phyloP scores from a whole-genome alignment of 2,797 vertebrate genomes.

The Paratrypauchen microcephalus region DNA sequence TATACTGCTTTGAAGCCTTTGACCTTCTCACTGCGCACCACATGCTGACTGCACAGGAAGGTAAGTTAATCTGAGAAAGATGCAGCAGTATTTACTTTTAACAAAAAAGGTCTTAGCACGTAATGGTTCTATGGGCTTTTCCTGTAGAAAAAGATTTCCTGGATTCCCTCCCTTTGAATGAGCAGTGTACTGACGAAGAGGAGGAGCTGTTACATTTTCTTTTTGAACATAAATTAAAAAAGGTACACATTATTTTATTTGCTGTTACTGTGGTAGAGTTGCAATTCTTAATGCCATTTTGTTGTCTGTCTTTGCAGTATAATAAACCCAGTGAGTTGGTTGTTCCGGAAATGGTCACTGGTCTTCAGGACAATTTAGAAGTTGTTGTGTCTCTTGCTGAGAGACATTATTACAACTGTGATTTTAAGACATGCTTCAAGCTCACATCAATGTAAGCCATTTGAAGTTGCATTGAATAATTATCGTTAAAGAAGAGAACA shows the following conservation, averaged over 20 bases:
- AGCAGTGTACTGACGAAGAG: conserved; percentile 92
- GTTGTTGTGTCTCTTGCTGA: conserved; percentile 97
- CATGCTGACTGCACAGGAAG: conserved; percentile 98
- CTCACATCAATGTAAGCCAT: conserved; percentile 95
- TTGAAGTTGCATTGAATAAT: not conserved
- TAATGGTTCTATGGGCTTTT: not conserved
- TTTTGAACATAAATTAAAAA: conserved; percentile 98
- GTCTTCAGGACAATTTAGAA: conserved; percentile 95
- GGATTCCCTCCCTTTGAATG: conserved; percentile 80
- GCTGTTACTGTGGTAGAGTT: not conserved
- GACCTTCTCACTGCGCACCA: conserved; percentile 97
- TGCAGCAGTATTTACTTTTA: not conserved
- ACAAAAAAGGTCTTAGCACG: not conserved
- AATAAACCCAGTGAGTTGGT: conserved; percentile 94
- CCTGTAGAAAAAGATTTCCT: conserved; percentile 78
- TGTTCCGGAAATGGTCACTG: conserved; percentile 91
- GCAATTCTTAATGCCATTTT: conserved; percentile 7
- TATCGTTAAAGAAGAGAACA: no score
- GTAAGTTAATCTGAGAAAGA: conserved; percentile 63
- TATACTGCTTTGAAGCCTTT: conserved; percentile 99
- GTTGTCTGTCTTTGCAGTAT: conserved; percentile 62
- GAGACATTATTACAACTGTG: conserved; percentile 99
- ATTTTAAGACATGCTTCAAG: conserved; percentile 99
- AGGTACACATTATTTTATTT: conserved; percentile 75
- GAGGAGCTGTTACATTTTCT: conserved; percentile 93